phyloP scores from a whole-genome alignment of 2,888 invertebrate species.

The Machimus atricapillus region DNA sequence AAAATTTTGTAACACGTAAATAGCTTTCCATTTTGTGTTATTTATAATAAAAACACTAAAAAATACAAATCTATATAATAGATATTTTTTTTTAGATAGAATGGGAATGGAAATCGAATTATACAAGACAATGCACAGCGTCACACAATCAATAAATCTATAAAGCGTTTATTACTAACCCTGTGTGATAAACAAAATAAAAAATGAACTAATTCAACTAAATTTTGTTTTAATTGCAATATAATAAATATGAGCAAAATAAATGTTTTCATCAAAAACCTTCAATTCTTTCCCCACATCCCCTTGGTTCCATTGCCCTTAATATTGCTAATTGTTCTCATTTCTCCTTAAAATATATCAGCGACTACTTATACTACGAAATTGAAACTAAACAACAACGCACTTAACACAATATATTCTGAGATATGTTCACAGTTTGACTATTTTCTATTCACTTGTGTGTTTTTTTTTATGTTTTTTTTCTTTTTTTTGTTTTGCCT shows the following conservation, averaged over 20 bases:
- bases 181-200: neutral
- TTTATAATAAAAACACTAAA: neutral
- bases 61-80: neutral
- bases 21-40: neutral
- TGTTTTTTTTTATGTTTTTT: neutral
- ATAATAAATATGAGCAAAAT: neutral
- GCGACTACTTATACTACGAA: neutral
- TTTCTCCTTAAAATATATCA: neutral
- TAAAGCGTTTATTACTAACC: neutral
- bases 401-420: neutral
- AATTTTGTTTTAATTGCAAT: neutral
- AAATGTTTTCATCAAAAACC: neutral
- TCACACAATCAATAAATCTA: neutral
- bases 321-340: neutral
- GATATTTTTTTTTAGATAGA: neutral
- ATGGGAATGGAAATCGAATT: neutral
- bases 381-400: neutral
- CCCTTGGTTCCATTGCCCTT: neutral
- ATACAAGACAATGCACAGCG: neutral
- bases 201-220: neutral
- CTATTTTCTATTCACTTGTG: neutral
- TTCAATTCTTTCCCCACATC: neutral
- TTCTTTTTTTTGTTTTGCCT: neutral
- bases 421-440: conserved; percentile 18
- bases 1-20: neutral